Evolutionary conservation across 2,113 vertebrate genomes (phyloP).

Genomic region (Thalassoma bifasciatum): DNA sequence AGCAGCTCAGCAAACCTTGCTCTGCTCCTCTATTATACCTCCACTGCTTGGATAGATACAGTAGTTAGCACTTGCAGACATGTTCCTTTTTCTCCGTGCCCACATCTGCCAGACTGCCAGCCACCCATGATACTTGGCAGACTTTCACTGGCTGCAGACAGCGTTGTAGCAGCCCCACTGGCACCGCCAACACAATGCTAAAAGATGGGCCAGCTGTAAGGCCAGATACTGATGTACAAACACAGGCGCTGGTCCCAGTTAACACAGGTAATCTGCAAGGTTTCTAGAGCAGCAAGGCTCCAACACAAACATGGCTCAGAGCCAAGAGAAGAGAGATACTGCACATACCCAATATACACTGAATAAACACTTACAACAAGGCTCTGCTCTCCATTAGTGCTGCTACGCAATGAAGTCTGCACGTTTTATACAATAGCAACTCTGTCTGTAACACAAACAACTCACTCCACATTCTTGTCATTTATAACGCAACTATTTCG

Average conservation of each 20-base stretch:
- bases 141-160: conserved; percentile 49
- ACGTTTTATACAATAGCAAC: no score
- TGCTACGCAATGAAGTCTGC: background rate
- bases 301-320: conserved; percentile 41
- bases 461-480: conserved; percentile 1
- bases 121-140: conserved; percentile 70
- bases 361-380: conserved; percentile 29
- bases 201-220: conserved; percentile 61
- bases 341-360: conserved; percentile 12
- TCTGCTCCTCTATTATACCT: conserved; percentile 61
- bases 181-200: conserved; percentile 45
- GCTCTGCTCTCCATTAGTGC: conserved; percentile 13
- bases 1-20: conserved; percentile 63
- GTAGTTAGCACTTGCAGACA: conserved; percentile 60
- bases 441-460: background rate
- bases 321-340: conserved; percentile 33
- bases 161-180: conserved; percentile 51
- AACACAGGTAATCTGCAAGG: conserved; percentile 56
- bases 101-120: conserved; percentile 57
- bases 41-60: conserved; percentile 58
- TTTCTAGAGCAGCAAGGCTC: conserved; percentile 46
- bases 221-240: conserved; percentile 61
- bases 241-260: conserved; percentile 47
- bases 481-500: conserved; percentile 13
- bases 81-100: conserved; percentile 52